Evolutionary conservation across 1,140 invertebrate genomes (phyloP), one percentile per base, ranked within the genome.

Genomic region (Temnothorax longispinosus): DNA sequence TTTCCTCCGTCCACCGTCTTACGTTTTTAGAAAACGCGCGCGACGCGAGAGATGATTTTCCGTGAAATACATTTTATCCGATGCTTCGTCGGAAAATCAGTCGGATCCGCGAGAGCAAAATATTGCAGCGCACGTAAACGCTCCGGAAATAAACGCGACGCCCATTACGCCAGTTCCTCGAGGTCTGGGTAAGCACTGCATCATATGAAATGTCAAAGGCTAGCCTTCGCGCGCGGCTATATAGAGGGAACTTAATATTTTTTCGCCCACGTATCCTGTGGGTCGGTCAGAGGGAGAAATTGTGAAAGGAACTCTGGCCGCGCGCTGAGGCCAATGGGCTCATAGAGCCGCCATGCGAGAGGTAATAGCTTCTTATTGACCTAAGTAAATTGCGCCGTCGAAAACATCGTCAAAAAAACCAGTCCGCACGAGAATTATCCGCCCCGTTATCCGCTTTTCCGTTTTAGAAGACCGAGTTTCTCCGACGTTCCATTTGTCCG

Each of bases 201-300:
- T 71, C 69, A 84, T 72, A 21, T 18, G 62, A 80, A 80, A 86
- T 82, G 85, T 86, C 74, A 78, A 78, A 80, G 85, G 64, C 76
- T 47, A 86, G 21, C 27, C 72, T 18, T 77, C 38, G 21, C 27
- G 3, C 41, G 10, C 27, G 21, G 35, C 21, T 50, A 71, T 21
- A 58, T 67, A 82, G 69, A 44, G 35, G 13, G 47, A 52, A 50
- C 52, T 74, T 87, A 62, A 72, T 72, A 62, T 72, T 62, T 71
- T 84, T 81, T 71, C 78, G 78, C 78, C 78, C 78, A 81, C 78
- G 65, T 81, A 58, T 81, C 15, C 50, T n/a, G 21, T 27, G 27
- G 27, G 3, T 10, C 44, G 11, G 11, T 11, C 32, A 18, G 3
- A 41, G 21, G 21, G 18, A 56, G 27, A 56, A 81, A 69, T 81